Evolutionary conservation across 37 sponge, comb jelly and placozoan genomes (phyloP), one percentile per base, ranked within the genome.

Genomic region (Bolinopsis microptera): DNA sequence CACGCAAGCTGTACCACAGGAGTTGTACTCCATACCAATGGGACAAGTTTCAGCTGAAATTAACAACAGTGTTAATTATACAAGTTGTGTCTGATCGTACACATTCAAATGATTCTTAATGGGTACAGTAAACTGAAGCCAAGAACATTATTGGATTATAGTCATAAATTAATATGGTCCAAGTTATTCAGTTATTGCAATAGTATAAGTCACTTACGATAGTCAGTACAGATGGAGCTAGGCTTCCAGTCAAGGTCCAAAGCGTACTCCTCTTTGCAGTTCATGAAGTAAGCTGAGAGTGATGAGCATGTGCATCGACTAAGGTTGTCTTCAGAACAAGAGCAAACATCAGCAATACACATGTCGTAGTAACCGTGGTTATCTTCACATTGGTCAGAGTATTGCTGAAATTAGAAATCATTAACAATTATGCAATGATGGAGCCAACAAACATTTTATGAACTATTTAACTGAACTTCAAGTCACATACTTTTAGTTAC

Each of bases 211-310:
- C n/a, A 86, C 90, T 86, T 27, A 86, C 90, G 90, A 86, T 86
- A 86, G 9, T 41, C 90, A 0, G 90, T 33, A 27, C 90, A 86
- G 40, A 86, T 38, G 13, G 90, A 34, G 26, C 28, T 41, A 1
- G 90, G 90, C 26, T 41, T 86, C 90, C 90, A 86, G 30, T 86
- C 90, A 22, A 86, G n/a, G 40, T 86, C 61, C 48, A 41, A 28
- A 18, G 30, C 90, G 39, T 86, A 34, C 41, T 23, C 61, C 26
- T 86, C 61, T 3, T 23, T 86, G 31, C 90, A 86, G 27, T 41
- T 21, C 90, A 86, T 86, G 61, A 86, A 86, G 61, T 33, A 86
- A 24, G 90, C 41, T 24, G 61, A 41, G n/a, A 86, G 61, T 9
- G 36, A 25, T 8, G 41, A 41, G 90, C 90, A 86, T 0, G 90